These are phyloP conservation scores for Caenorhabditis brenneri DNA, from an alignment of 1,140 invertebrate genomes.

Conservation along the genomic window DNA sequence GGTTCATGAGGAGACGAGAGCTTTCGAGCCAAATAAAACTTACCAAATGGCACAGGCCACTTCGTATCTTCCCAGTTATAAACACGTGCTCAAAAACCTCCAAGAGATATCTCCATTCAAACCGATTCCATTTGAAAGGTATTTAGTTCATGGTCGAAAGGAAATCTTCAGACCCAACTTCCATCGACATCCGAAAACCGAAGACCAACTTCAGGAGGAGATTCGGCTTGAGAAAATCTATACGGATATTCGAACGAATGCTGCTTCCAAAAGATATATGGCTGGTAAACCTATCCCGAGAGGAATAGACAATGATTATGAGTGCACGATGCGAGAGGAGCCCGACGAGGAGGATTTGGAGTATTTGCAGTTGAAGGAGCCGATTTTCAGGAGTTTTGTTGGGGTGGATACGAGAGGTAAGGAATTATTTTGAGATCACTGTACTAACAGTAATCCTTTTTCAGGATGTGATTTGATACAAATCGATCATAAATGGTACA, in stretches of 20 bases:
- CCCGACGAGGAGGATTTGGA: neutral
- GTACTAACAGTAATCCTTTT: constrained; percentile 71
- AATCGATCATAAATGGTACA: constrained; percentile 16
- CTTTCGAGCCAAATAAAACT: neutral
- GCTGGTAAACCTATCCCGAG: neutral
- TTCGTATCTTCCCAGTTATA: constrained; percentile 46
- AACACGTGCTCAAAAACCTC: constrained; percentile 38
- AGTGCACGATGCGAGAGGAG: neutral
- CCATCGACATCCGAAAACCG: neutral
- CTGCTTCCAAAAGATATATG: neutral
- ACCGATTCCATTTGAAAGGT: constrained; percentile 47
- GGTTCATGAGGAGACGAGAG: neutral
- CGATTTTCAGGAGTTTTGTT: constrained; percentile 79
- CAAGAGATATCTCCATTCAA: neutral
- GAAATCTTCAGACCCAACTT: constrained; percentile 25
- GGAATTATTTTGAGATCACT: constrained; percentile 78
- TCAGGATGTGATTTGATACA: neutral
- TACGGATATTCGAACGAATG: neutral
- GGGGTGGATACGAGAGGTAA: constrained; percentile 78
- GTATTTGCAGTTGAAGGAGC: constrained; percentile 68
- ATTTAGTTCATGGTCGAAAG: constrained; percentile 43
- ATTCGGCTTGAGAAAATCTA: neutral
- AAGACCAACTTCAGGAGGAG: constrained; percentile 25
- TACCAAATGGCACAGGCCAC: constrained; percentile 28
- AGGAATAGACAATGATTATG: neutral